A percentile compares a stretch with the other conserved stretches of the same genome.
These are phyloP conservation scores for Turdus rufiventris DNA, from an alignment of 2,113 vertebrate genomes.

Conservation along the genomic window DNA sequence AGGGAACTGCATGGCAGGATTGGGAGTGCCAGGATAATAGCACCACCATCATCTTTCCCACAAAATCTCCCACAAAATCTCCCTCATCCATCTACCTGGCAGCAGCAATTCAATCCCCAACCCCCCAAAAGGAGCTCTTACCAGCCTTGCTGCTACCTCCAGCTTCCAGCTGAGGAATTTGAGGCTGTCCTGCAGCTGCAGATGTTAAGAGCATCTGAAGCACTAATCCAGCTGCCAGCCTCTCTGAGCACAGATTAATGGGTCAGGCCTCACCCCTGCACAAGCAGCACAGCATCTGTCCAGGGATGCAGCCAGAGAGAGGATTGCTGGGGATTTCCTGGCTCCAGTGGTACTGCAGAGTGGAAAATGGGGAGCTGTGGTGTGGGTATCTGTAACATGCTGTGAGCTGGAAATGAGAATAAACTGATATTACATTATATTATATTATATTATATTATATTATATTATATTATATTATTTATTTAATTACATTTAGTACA, in stretches of 20 bases:
- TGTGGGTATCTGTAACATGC: neutral
- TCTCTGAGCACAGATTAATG: slow-evolving; percentile 43
- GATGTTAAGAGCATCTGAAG: slow-evolving; percentile 41
- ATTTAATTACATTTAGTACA: neutral
- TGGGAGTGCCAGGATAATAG: neutral
- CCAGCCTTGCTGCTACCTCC: neutral
- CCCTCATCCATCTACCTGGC: neutral
- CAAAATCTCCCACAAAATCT: neutral
- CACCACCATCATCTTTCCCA: neutral
- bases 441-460: no score
- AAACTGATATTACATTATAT: no score
- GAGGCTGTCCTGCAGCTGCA: slow-evolving; percentile 12
- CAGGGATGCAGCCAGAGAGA: neutral
- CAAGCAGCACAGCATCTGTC: slow-evolving; percentile 39
- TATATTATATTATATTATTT: no score
- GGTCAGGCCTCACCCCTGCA: neutral
- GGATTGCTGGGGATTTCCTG: neutral
- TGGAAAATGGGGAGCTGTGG: neutral
- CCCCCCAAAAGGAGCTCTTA: neutral
- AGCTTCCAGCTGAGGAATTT: neutral
- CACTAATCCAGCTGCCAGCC: slow-evolving; percentile 54
- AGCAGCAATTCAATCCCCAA: neutral
- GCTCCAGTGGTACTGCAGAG: neutral
- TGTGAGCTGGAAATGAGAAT: neutral
- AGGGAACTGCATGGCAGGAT: neutral